Evolutionary conservation across 2,113 vertebrate genomes (phyloP), one percentile per base, ranked within the genome.

Genomic region (Taxidea taxus): DNA sequence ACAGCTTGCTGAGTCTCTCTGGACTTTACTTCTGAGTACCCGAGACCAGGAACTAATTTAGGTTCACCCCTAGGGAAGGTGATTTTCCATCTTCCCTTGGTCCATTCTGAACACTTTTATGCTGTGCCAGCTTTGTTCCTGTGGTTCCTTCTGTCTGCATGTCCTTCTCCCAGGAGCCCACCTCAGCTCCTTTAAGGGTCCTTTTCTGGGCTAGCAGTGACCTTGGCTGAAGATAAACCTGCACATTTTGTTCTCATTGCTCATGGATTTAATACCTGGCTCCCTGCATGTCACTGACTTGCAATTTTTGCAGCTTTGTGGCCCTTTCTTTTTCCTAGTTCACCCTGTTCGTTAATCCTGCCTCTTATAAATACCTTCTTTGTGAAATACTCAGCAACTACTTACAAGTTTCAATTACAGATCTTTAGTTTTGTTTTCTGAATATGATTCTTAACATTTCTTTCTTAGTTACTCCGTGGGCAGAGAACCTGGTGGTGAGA

Each of bases 351-450:
- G 56, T 92, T 77, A 88, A 81, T 75, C 18, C 42, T 64, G 6
- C 16, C 27, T 66, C 37, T 89, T 81, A 80, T 31, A 58, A 89
- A 44, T 51, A 25, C 23, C 16, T 62, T 51, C 62, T 92, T 80
- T 56, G 10, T 83, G 27, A 92, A 78, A 86, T 54, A 49, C 13
- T 80, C 70, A 68, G 47, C 21, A 87, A 14, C 11, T 62, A 58
- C n/a, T 78, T 90, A 11, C 12, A 49, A 49, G 27, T 92, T 93
- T 95, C 42, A 39, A n/a, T 47, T 34, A 31, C 11, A 72, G 37
- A 42, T 4, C 27, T 85, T 97, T 87, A 23, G 18, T 49, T 95
- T 68, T 83, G 31, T 93, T 95, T 86, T 89, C 82, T 78, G 9
- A 27, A 87, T 87, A 18, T 31, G 10, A 7, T 80, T 68, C 44